A percentile compares a stretch with the other conserved stretches of the same genome.
phyloP scores from a whole-genome alignment of 2,888 invertebrate genomes.

The Cetonia aurata region DNA sequence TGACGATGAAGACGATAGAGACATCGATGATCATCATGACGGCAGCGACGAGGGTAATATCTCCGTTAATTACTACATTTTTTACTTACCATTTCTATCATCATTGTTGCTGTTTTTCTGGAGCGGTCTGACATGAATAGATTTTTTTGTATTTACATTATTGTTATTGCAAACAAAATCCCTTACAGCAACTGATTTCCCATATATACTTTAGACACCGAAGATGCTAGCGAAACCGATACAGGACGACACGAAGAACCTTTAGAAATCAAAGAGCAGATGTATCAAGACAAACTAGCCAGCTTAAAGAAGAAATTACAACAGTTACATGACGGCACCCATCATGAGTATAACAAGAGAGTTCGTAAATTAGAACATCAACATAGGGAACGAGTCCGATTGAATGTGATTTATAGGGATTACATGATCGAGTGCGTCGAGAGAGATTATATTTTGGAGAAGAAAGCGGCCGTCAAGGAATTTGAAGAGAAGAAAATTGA shows the following conservation, averaged over 20 bases:
- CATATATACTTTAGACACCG: constrained; percentile 77
- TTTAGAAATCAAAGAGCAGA: constrained; percentile 89
- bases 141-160: no score
- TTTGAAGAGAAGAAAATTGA: constrained; percentile 96
- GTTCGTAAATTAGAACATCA: constrained; percentile 86
- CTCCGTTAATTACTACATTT: constrained; percentile 16
- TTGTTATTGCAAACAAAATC: background rate
- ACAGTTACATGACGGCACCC: constrained; percentile 86
- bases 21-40: constrained; percentile 73
- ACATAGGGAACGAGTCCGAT: constrained; percentile 82
- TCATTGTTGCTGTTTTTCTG: no score
- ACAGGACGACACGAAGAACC: constrained; percentile 85
- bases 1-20: constrained; percentile 79
- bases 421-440: constrained; percentile 90
- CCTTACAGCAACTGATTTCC: no score
- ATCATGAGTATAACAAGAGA: constrained; percentile 87
- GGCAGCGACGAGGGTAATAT: constrained; percentile 72
- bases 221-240: constrained; percentile 97
- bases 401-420: constrained; percentile 83
- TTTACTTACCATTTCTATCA: constrained; percentile 14
- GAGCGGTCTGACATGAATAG: no score
- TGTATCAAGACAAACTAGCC: constrained; percentile 91
- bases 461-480: constrained; percentile 89
- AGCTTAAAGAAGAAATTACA: constrained; percentile 90
- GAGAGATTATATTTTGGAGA: constrained; percentile 88